phyloP scores from a whole-genome alignment of 2,888 invertebrate species.

The Chelonus formosanus region DNA sequence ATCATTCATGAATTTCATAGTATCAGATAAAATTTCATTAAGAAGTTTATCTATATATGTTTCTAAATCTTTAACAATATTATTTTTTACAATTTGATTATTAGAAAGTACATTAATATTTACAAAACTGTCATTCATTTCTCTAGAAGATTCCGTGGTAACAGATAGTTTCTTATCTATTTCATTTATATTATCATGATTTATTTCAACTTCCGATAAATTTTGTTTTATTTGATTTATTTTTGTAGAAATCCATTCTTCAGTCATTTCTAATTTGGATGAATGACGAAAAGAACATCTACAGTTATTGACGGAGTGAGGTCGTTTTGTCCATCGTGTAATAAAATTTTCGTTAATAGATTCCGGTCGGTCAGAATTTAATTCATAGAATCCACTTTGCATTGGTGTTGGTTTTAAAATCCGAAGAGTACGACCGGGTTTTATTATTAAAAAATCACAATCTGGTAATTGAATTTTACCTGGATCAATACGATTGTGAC shows the following conservation, averaged over 20 bases:
- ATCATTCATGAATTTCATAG: conserved; percentile 53
- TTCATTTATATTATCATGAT: conserved; percentile 51
- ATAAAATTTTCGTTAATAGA: conserved; percentile 60
- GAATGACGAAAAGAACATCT: conserved; percentile 59
- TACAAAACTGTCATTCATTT: conserved; percentile 27
- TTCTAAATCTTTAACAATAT: conserved; percentile 58
- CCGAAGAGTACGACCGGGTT: conserved; percentile 55
- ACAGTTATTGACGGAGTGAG: conserved; percentile 59
- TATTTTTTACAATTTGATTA: conserved; percentile 47
- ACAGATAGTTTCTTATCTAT: conserved; percentile 51
- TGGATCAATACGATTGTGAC: conserved; percentile 56
- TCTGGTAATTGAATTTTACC: conserved; percentile 54
- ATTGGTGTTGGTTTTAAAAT: conserved; percentile 50
- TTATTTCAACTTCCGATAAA: conserved; percentile 56
- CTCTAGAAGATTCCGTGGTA: conserved; percentile 38
- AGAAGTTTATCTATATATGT: conserved; percentile 58
- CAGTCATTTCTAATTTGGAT: conserved; percentile 48
- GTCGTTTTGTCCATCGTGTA: conserved; percentile 55
- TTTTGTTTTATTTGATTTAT: conserved; percentile 58
- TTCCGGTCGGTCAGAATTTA: conserved; percentile 51
- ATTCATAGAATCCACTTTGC: conserved; percentile 51
- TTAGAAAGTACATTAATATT: conserved; percentile 35
- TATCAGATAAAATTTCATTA: conserved; percentile 60
- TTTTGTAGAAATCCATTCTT: conserved; percentile 54
- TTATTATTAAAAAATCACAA: conserved; percentile 59